A percentile compares a stretch with the other conserved stretches of the same genome.
These are phyloP conservation scores for Agrotis segetum DNA, from an alignment of 2,888 invertebrate genomes.

Conservation along the genomic window DNA sequence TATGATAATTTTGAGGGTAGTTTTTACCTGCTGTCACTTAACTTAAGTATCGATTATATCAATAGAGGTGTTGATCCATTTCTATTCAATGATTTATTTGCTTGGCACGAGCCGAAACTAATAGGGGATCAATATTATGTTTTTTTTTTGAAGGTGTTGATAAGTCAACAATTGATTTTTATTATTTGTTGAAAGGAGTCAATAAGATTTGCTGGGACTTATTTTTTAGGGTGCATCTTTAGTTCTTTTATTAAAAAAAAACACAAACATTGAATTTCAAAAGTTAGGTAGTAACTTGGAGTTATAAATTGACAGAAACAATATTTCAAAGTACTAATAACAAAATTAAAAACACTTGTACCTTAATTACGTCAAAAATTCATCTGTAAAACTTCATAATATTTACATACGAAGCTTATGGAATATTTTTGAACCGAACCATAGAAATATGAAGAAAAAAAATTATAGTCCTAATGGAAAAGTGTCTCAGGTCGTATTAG, in stretches of 20 bases:
- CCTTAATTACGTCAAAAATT: too few relatives aligned
- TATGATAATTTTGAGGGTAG: conserved; percentile 42
- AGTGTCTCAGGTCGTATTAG: too few relatives aligned
- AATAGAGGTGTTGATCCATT: conserved; percentile 69
- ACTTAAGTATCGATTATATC: conserved; percentile 66
- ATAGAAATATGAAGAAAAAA: too few relatives aligned
- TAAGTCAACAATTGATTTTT: conserved; percentile 12
- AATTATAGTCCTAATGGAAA: too few relatives aligned
- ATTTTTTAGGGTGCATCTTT: conserved; percentile 18
- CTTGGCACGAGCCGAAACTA: conserved; percentile 67
- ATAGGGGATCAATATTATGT: conserved; percentile 58
- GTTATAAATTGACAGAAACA: neutral
- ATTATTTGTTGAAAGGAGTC: conserved; percentile 12
- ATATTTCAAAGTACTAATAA: neutral
- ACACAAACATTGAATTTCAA: neutral
- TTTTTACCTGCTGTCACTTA: conserved; percentile 63
- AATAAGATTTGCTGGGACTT: neutral
- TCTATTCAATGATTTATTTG: conserved; percentile 50
- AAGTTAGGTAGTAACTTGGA: neutral
- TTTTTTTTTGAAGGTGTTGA: conserved; percentile 10
- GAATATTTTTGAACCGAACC: too few relatives aligned
- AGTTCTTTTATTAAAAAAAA: neutral
- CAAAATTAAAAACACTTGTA: neutral
- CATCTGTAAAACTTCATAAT: too few relatives aligned
- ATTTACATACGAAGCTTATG: too few relatives aligned